These are phyloP conservation scores for Andricus grossulariae DNA, from an alignment of 1,140 invertebrate genomes.

Conservation along the genomic window DNA sequence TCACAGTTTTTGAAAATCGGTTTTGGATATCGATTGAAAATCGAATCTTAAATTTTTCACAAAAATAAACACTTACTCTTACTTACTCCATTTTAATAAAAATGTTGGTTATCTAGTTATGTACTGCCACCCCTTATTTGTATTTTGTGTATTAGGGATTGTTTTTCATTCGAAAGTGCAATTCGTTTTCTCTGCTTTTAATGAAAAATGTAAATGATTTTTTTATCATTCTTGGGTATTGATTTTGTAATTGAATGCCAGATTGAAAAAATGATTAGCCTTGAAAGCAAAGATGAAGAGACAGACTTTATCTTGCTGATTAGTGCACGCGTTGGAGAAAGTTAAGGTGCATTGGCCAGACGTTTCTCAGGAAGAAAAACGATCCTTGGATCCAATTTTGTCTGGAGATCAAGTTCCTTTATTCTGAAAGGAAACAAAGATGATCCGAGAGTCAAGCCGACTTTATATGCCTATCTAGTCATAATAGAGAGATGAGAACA, in stretches of 20 bases:
- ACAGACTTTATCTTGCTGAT: background rate
- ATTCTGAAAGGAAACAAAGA: background rate
- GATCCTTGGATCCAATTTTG: slow-evolving; percentile 59
- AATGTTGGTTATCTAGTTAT: too few relatives aligned
- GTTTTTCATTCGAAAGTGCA: too few relatives aligned
- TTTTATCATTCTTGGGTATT: background rate
- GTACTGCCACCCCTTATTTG: too few relatives aligned
- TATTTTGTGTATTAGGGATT: too few relatives aligned
- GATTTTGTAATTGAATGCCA: background rate
- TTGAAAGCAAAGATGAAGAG: background rate
- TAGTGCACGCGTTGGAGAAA: background rate
- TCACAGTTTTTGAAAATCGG: background rate
- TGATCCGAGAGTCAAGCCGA: background rate
- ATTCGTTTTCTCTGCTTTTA: background rate
- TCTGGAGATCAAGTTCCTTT: slow-evolving; percentile 50
- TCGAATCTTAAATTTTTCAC: too few relatives aligned
- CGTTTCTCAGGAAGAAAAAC: slow-evolving; percentile 56
- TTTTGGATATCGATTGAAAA: too few relatives aligned
- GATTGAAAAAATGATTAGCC: background rate
- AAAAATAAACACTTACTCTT: too few relatives aligned
- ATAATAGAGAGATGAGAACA: slow-evolving; percentile 17
- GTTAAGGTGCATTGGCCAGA: background rate
- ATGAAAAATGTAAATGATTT: background rate
- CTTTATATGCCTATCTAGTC: slow-evolving; percentile 5
- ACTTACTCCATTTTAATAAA: too few relatives aligned